A percentile compares a stretch with the other conserved stretches of the same genome.
Evolutionary conservation across 64 coral and sea anemone genomes (phyloP).

Genomic region (Montipora cactus): DNA sequence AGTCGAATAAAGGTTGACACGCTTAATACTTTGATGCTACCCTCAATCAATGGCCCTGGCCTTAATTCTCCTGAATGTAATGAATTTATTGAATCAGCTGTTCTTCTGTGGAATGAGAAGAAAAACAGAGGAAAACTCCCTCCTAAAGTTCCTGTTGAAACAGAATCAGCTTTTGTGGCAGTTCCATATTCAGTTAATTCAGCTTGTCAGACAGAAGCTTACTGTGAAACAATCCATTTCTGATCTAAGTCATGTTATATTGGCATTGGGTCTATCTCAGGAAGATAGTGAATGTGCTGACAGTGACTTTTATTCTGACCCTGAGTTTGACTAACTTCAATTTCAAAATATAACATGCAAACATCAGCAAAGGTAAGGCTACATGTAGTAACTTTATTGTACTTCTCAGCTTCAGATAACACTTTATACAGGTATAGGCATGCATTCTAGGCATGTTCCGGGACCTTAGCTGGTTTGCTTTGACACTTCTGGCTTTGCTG

Average conservation of each 20-base stretch:
- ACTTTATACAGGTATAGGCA: background rate
- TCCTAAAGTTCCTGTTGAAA: background rate
- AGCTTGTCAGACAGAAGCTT: too few relatives aligned
- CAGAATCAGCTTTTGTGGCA: background rate
- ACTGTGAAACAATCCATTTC: background rate
- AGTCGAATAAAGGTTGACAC: background rate
- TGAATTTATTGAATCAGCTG: background rate
- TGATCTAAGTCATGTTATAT: background rate
- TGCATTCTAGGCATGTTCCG: background rate
- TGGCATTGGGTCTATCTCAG: background rate
- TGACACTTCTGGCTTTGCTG: background rate
- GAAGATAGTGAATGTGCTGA: background rate
- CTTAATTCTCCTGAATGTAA: slow-evolving; percentile 2
- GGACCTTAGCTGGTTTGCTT: background rate
- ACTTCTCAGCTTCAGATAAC: background rate
- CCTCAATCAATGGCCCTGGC: background rate
- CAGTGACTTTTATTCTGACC: background rate
- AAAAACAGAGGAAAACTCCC: slow-evolving; percentile 13
- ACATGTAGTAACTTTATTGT: background rate
- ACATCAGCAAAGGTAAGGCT: background rate
- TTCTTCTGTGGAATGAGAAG: background rate
- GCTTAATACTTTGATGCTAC: background rate
- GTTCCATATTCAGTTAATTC: background rate
- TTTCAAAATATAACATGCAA: background rate
- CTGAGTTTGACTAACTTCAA: slow-evolving; percentile 4